These are phyloP conservation scores for Rhincodon typus DNA, from an alignment of 2,797 vertebrate species.

Conservation along the genomic window DNA sequence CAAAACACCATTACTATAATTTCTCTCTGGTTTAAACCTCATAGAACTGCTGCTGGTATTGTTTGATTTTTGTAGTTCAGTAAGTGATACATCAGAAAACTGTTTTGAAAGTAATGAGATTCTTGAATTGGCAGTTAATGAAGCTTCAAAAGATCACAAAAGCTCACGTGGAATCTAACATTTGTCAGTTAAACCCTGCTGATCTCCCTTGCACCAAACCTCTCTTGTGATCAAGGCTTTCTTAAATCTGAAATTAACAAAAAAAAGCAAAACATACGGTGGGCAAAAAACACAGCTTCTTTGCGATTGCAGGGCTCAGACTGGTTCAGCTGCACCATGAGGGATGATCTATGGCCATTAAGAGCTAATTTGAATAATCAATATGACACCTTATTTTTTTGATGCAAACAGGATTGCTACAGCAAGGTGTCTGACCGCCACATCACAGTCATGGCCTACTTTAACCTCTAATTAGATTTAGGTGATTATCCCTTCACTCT, in stretches of 20 bases:
- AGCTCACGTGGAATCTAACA: conserved; percentile 44
- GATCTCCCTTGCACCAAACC: conserved; percentile 45
- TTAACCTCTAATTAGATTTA: conserved; percentile 99
- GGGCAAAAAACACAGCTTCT: conserved; percentile 50
- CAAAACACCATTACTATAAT: neutral
- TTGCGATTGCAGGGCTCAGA: conserved; percentile 61
- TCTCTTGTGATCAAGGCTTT: conserved; percentile 37
- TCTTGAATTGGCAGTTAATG: conserved; percentile 39
- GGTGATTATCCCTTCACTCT: conserved; percentile 96
- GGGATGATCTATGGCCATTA: conserved; percentile 68
- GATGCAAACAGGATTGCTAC: conserved; percentile 91
- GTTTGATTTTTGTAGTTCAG: conserved; percentile 6
- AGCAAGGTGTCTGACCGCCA: conserved; percentile 84
- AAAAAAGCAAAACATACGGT: conserved; percentile 53
- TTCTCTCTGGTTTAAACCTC: neutral
- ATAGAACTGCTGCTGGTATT: neutral
- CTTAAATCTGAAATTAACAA: conserved; percentile 50
- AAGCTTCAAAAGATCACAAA: conserved; percentile 38
- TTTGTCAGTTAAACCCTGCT: conserved; percentile 52
- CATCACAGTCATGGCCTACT: conserved; percentile 96
- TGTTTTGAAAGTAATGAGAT: conserved; percentile 19
- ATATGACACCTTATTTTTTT: conserved; percentile 98
- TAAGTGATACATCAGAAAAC: conserved; percentile 36
- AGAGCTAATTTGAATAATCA: conserved; percentile 92
- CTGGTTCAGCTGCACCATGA: conserved; percentile 72